Base-by-base conservation (phyloP, 64 coral and sea anemone species). In the Actinia equina region DNA sequence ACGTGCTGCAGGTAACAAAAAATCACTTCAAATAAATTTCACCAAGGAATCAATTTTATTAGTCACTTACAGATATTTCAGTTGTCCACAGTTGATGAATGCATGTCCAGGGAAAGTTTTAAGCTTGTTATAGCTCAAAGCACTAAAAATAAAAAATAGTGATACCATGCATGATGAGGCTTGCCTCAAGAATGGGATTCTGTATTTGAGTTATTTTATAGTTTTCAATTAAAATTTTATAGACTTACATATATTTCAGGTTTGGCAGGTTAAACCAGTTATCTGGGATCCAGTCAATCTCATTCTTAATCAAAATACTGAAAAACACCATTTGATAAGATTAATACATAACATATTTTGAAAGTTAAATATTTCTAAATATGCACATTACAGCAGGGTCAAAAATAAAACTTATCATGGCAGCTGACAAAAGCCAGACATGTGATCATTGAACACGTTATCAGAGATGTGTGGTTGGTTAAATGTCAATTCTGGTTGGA, bases 241-340 rank as follows among this genome's bases (percentile, higher is more conserved):
- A 81, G 41, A 64, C 89, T 83, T 74, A 92, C 90, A 92, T 92
- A 57, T 92, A 92, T 77, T 76, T 60, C 8, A 92, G 61, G 52
- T 87, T 87, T 70, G 90, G 85, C 44, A 87, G 69, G 30, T 92
- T 85, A 87, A 92, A 92, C 90, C 90, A 92, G 43, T 87, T 87
- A 20, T 92, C 90, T 30, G 90, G 90, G 46, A 92, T 92, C 84
- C 84, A 92, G 2, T 92, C 90, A 53, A 92, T 18, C 78, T 87
- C 12, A 80, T 92, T 92, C 43, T 92, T 58, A 27, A 87, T 87
- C 9, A 92, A 86, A 87, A 87, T 92, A 52, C 90, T 92, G 19
- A 19, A 51, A 83, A 55, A 42, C 20, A 83, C 26, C 27, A 22
- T 7, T 49, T 49, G 7, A 4, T 49, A 8, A 49, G 4, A 49